Evolutionary conservation across 2,888 invertebrate genomes (phyloP), one percentile per base, ranked within the genome.

Genomic region (Glyphotaelius pellucidus): DNA sequence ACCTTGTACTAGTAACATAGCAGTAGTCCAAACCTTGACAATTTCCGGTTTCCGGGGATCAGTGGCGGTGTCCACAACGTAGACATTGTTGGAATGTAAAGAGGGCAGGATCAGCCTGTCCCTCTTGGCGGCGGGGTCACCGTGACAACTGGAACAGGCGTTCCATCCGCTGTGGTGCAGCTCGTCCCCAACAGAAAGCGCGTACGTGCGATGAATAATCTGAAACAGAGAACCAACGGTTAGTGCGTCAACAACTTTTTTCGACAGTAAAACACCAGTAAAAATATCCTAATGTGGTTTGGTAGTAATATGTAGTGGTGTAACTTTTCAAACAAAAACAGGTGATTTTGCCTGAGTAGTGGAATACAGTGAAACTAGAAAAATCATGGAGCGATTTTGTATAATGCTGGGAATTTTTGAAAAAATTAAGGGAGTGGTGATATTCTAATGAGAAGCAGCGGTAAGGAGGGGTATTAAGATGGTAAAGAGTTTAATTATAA

Each of bases 151-250:
- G 94, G 99, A 99, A 95, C 99, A 99, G 0, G 98, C 97, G 95
- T 99, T 99, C 99, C 99, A 99, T 0, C 99, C 99, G 83, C 98
- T 97, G 95, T 99, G 99, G 95, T 99, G 99, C 0, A 99, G 95
- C 95, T 99, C 99, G 94, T 99, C 98, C 0, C 97, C 98, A 5
- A 96, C 95, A 93, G 97, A 95, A 14, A 97, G 98, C 94, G 99
- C 98, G 94, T 97, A 97, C 0, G 99, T 97, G 32, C 99, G 97
- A 94, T 98, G 98, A 85, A 99, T 97, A 7, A 99, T 97, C 99
- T 99, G 94, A 31, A 79, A 42, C n/a, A 87, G 32, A n/a, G 5
- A 52, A 85, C 25, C 9, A 32, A 85, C 4, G 30, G 35, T 85
- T 9, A 85, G 31, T 12, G 11, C 5, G 85, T 42, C 9, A 67